These are phyloP conservation scores for Ctenochaetus hawaiiensis DNA, from an alignment of 2,797 vertebrate species.

Conservation along the genomic window DNA sequence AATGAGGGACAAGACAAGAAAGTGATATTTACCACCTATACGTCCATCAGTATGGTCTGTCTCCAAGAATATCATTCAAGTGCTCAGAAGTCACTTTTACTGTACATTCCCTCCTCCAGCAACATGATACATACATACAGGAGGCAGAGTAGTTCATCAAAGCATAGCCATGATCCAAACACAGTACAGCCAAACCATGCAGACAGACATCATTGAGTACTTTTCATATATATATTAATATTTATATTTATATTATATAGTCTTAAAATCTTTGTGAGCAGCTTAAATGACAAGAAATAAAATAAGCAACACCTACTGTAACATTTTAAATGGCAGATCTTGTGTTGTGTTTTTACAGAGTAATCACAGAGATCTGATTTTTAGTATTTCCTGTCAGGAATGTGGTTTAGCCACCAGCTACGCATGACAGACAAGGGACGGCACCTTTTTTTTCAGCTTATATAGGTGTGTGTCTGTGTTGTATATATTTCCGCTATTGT, in stretches of 20 bases:
- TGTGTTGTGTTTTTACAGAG: conserved; percentile 32
- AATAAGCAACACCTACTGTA: conserved; percentile 47
- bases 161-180: conserved; percentile 63
- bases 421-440: conserved; percentile 46
- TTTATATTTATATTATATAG: conserved; percentile 53
- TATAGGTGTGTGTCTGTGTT: conserved; percentile 24
- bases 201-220: conserved; percentile 68
- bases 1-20: conserved; percentile 53
- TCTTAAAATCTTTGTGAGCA: conserved; percentile 65
- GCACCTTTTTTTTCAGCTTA: conserved; percentile 32
- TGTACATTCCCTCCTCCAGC: conserved; percentile 56
- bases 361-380: conserved; percentile 27
- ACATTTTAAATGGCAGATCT: conserved; percentile 38
- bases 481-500: conserved; percentile 23
- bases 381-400: conserved; percentile 45
- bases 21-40: conserved; percentile 57
- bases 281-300: conserved; percentile 56
- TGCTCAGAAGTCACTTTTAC: conserved; percentile 52
- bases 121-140: conserved; percentile 57
- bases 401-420: conserved; percentile 42
- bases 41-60: conserved; percentile 41
- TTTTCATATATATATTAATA: conserved; percentile 46
- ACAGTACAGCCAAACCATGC: conserved; percentile 78
- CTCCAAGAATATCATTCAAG: conserved; percentile 41
- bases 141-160: conserved; percentile 51